Evolutionary conservation across 2,888 invertebrate species (phyloP).

Genomic region (Dryadula phaetusa): DNA sequence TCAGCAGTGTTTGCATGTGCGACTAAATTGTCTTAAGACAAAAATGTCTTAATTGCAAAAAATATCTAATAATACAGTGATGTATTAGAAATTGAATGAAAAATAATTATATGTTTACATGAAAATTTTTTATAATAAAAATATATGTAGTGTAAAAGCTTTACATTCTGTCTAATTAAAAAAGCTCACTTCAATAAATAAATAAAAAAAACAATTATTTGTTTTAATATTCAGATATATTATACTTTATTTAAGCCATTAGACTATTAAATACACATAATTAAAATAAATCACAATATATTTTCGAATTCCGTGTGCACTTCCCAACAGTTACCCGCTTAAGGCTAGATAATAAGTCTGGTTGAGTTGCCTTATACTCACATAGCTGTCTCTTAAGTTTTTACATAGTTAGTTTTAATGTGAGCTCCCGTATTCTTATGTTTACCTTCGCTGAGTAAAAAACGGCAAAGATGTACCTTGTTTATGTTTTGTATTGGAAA

Average conservation of each 20-base stretch:
- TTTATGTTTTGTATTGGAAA: conserved; percentile 38
- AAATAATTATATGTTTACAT: background rate
- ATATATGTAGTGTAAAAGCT: background rate
- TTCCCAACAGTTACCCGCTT: conserved; percentile 41
- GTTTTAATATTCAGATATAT: no score
- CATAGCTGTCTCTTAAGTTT: conserved; percentile 45
- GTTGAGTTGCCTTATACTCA: conserved; percentile 49
- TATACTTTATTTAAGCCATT: no score
- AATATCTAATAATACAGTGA: background rate
- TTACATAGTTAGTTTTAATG: conserved; percentile 48
- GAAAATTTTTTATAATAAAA: background rate
- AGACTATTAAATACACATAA: background rate
- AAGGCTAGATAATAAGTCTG: conserved; percentile 52
- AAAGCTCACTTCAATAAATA: no score
- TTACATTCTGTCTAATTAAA: no score
- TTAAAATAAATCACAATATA: background rate
- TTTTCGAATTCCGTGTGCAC: conserved; percentile 29
- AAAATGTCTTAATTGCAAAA: background rate
- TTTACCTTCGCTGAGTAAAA: conserved; percentile 41
- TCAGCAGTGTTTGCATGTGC: conserved; percentile 24
- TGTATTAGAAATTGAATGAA: background rate
- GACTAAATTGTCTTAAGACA: conserved; percentile 29
- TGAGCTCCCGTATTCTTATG: conserved; percentile 37
- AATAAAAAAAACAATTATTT: no score
- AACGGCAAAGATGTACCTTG: conserved; percentile 36